phyloP scores from a whole-genome alignment of 2,888 invertebrate species.

The Parnassius smintheus region DNA sequence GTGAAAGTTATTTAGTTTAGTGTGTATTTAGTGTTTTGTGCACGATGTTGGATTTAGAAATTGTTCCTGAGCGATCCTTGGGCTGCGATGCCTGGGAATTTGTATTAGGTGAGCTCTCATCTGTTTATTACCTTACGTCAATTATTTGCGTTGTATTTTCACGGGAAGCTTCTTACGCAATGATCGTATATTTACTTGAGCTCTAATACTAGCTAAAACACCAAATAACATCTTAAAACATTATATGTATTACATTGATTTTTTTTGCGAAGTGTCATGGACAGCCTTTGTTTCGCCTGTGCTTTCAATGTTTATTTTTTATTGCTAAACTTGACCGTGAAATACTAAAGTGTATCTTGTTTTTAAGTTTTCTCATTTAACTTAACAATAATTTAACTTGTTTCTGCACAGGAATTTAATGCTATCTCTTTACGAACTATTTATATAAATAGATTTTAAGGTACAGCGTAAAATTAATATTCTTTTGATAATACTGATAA shows the following conservation, averaged over 20 bases:
- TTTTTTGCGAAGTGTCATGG: conserved; percentile 60
- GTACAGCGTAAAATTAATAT: too few relatives aligned
- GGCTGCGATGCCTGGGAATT: conserved; percentile 99
- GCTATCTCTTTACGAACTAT: background rate
- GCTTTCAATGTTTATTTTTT: conserved; percentile 62
- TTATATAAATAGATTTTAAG: too few relatives aligned
- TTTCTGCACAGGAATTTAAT: conserved; percentile 23
- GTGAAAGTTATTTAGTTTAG: conserved; percentile 80
- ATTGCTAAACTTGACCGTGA: conserved; percentile 76
- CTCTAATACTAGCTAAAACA: conserved; percentile 26
- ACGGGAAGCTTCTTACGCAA: conserved; percentile 71
- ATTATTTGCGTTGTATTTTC: conserved; percentile 78
- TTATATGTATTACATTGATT: conserved; percentile 56
- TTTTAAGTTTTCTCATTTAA: conserved; percentile 49
- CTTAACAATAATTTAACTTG: conserved; percentile 36
- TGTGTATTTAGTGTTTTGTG: conserved; percentile 89
- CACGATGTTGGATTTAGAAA: conserved; percentile 97
- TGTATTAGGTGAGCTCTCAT: conserved; percentile 89
- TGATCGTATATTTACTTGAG: conserved; percentile 43
- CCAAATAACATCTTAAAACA: conserved; percentile 27
- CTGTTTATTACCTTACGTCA: conserved; percentile 75
- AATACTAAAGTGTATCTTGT: conserved; percentile 57
- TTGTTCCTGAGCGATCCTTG: conserved; percentile 96
- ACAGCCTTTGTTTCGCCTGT: conserved; percentile 66
- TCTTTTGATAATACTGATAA: too few relatives aligned